Base-by-base conservation (phyloP, 2,113 vertebrate genomes). In the Channa argus region DNA sequence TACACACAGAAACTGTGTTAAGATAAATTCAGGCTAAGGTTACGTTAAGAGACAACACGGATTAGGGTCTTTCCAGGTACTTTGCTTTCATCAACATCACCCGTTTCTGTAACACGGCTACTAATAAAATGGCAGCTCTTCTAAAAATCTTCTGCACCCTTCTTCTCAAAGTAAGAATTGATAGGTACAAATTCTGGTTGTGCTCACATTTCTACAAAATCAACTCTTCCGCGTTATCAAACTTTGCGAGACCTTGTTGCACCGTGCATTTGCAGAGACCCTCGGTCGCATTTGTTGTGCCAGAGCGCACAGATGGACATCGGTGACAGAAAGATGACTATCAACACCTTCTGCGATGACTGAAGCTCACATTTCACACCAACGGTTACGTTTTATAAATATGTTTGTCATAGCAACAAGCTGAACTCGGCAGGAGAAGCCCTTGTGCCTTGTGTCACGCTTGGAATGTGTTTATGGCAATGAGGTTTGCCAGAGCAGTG, bases 301-400 rank as follows among this genome's bases (percentile, higher is more conserved):
- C 66, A 56, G 5, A 14, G 70, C 69, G 46, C 67, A 24, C 77
- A 86, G 74, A 82, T 71, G 74, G 75, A 76, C 51, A 33, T 4
- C 55, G 6, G 45, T 8, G 39, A 74, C 75, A 12, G 73, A 77
- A 0, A 41, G 52, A 64, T 49, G 76, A 77, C 54, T 70, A 1
- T 70, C 47, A 51, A 13, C 66, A 71, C 67, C 68, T 65, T 10
- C 66, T 69, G 34, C 5, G 14, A 58, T 41, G 53, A 39, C 47
- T 11, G 33, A 58, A 60, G 4, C 50, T 69, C 51, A 51, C 38
- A 14, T 41, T 6, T 59, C 49, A 69, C 54, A 37, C 56, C 49
- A 10, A 13, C 8, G 2, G 34, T 33, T 47, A 45, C 10, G 24
- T 53, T 59, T 76, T 13, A 50, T 55, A 65, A 84, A 81, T 67